These are phyloP conservation scores for Zingel zingel DNA, from an alignment of 2,113 vertebrate species.

Conservation along the genomic window DNA sequence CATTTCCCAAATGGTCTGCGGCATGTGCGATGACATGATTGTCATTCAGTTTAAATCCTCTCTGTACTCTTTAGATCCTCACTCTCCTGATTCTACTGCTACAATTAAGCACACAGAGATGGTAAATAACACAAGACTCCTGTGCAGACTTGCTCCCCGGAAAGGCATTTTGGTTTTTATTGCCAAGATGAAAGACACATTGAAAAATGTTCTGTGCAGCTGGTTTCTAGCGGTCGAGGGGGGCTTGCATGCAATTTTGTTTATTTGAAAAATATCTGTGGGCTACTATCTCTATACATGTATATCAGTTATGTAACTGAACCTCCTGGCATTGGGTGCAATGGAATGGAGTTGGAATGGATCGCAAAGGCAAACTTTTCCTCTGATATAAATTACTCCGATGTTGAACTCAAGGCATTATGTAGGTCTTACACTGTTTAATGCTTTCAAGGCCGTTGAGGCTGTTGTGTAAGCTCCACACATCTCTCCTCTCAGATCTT, in stretches of 20 bases:
- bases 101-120: conserved; percentile 51
- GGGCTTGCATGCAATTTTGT: conserved; percentile 47
- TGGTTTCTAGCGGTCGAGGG: conserved; percentile 33
- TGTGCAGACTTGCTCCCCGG: conserved; percentile 70
- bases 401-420: conserved; percentile 34
- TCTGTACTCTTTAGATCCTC: conserved; percentile 49
- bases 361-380: conserved; percentile 17
- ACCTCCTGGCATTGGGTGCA: conserved; percentile 44
- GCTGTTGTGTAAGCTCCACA: conserved; percentile 39
- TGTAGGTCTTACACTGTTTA: conserved; percentile 25
- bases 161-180: conserved; percentile 70
- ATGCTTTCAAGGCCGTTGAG: conserved; percentile 48
- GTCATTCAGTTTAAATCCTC: conserved; percentile 70
- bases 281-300: conserved; percentile 32
- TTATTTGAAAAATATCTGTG: conserved; percentile 50
- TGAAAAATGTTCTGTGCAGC: conserved; percentile 62
- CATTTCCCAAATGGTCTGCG: conserved; percentile 73
- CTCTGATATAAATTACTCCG: conserved; percentile 55
- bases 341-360: conserved; percentile 45
- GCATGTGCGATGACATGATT: conserved; percentile 79
- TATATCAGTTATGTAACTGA: conserved; percentile 33
- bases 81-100: conserved; percentile 44
- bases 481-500: conserved; percentile 48
- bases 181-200: conserved; percentile 74
- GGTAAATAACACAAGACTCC: conserved; percentile 68